phyloP scores from a whole-genome alignment of 2,888 invertebrate genomes.

The Dastarcus helophoroides region DNA sequence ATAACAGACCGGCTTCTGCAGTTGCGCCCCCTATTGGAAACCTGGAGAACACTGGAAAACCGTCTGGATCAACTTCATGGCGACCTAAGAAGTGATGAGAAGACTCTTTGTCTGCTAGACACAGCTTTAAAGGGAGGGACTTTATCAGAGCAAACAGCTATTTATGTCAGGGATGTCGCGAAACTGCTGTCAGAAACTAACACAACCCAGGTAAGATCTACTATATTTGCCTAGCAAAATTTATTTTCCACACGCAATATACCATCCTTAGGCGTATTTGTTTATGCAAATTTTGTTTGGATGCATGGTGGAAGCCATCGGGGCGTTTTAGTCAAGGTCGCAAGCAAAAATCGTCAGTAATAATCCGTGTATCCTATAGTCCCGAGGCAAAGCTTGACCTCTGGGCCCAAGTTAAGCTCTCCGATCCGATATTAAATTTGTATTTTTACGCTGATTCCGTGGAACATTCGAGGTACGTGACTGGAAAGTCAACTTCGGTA shows the following conservation, averaged over 20 bases:
- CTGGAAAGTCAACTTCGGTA: conserved; percentile 41
- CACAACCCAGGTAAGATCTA: conserved; percentile 29
- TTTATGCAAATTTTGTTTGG: no score
- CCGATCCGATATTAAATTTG: conserved; percentile 46
- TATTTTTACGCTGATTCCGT: conserved; percentile 53
- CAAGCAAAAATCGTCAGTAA: conserved; percentile 25
- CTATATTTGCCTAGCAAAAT: no score
- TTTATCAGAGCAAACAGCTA: conserved; percentile 40
- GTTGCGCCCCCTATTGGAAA: conserved; percentile 57
- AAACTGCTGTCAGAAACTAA: conserved; percentile 44
- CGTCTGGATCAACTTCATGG: conserved; percentile 66
- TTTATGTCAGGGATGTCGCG: conserved; percentile 46
- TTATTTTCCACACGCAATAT: no score
- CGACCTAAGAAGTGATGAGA: conserved; percentile 61
- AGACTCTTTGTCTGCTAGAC: conserved; percentile 44
- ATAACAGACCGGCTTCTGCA: conserved; percentile 60
- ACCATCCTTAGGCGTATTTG: no score
- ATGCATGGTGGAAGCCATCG: no score
- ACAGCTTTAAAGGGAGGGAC: conserved; percentile 34
- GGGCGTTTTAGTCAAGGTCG: no score
- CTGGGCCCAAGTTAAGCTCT: conserved; percentile 13
- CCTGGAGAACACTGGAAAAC: conserved; percentile 66
- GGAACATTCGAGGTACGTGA: conserved; percentile 44
- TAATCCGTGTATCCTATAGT: conserved; percentile 27
- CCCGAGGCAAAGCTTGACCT: conserved; percentile 14